Base-by-base conservation (phyloP, 2,113 vertebrate species). In the Albula goreensis region DNA sequence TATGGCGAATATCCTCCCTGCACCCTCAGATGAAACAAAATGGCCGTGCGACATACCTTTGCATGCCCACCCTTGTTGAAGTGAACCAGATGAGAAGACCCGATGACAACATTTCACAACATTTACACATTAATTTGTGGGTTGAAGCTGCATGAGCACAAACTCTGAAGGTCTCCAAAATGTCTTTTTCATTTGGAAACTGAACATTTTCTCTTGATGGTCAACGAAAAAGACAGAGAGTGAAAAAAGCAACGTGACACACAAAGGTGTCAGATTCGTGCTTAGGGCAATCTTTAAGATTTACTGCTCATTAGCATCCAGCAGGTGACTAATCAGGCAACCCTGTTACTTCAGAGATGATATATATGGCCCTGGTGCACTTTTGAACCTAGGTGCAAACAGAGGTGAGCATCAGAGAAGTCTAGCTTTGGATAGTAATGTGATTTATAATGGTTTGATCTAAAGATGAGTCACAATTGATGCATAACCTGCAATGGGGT, bases 281-380 rank as follows among this genome's bases (percentile, higher is more conserved):
- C 66, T 74, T n/a, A 19, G n/a, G 66, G 66, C 66, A 22, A 74
- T 74, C n/a, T n/a, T 25, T 74, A 74, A 74, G 66, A 74, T 74
- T 74, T 74, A 74, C 22, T 74, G 66, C 25, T 74, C 66, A 74
- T 74, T 74, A 74, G 8, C 66, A 74, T 74, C 66, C 22, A 74
- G 66, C 66, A 74, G 66, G 66, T 74, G 66, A 74, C 66, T 31
- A 74, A 74, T 74, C 9, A n/a, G 7, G 5, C 66, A n/a, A n/a
- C 25, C 11, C 9, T 22, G n/a, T 25, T 31, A 74, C 25, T 74
- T 22, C 11, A 74, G 66, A 5, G 9, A 74, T 74, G 66, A 74
- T 74, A 10, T 25, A 74, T 74, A 74, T 31, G 66, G 66, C 66
- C 22, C 66, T 1, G 0, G n/a, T 74, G 66, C 22, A 74, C 66